Conservation (phyloP, 2,113 vertebrate species). For the Melanerpes aurifrons region DNA sequence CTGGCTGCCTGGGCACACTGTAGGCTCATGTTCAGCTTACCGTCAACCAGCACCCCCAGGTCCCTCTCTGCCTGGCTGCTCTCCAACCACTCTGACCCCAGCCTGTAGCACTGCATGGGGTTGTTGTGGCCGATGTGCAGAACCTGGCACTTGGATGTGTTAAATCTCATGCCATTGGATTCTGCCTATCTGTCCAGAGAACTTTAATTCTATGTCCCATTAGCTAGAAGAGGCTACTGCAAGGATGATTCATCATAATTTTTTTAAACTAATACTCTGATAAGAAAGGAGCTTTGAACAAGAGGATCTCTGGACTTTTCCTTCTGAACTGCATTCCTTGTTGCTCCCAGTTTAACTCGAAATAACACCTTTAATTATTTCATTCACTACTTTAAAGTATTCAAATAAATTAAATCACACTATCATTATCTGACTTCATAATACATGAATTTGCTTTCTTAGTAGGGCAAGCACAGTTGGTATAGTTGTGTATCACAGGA, state of each 20-base stretch:
- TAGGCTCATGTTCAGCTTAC: no score
- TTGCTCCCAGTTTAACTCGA: neutral
- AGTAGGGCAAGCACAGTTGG: neutral
- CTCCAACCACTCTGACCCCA: no score
- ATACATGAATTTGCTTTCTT: neutral
- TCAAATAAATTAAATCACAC: neutral
- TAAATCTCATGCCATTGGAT: no score
- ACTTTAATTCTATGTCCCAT: neutral
- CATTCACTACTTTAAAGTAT: neutral
- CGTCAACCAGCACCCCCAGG: no score
- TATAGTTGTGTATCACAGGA: neutral
- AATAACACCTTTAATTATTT: neutral
- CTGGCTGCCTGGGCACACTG: no score
- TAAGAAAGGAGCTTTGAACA: neutral
- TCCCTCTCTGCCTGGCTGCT: no score
- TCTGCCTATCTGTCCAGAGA: neutral
- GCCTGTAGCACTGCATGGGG: no score
- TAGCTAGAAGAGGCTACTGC: neutral
- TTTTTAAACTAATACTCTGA: neutral
- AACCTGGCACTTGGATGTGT: no score
- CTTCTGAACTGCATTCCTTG: neutral
- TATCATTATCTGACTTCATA: neutral
- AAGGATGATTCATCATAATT: neutral
- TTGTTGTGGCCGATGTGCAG: no score
- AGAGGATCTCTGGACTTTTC: neutral